Percentiles rank a stretch among this genome's conserved stretches.
phyloP scores from a whole-genome alignment of 92 coral and sea anemone genomes.

The Epizoanthus scotinus region DNA sequence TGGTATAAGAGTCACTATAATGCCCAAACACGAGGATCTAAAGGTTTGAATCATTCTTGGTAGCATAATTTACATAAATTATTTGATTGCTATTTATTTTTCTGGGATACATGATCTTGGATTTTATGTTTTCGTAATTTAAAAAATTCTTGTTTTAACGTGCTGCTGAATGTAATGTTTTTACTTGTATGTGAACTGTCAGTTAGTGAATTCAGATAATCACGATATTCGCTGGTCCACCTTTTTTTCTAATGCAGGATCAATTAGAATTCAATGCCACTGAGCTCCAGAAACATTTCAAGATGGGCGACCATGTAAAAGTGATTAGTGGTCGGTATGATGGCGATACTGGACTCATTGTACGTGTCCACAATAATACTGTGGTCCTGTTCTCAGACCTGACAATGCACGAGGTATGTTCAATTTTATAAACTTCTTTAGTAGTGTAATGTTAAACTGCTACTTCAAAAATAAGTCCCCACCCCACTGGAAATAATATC shows the following conservation, averaged over 20 bases:
- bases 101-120: too few relatives aligned
- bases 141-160: too few relatives aligned
- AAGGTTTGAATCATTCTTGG: conserved; percentile 58
- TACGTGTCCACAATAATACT: conserved; percentile 80
- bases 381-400: conserved; percentile 96
- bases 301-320: conserved; percentile 99
- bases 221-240: neutral
- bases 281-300: conserved; percentile 95
- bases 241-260: conserved; percentile 57
- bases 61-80: too few relatives aligned
- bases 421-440: too few relatives aligned
- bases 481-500: too few relatives aligned
- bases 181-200: neutral
- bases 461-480: too few relatives aligned
- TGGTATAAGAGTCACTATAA: conserved; percentile 85
- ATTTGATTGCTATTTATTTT: too few relatives aligned
- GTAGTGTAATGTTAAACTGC: too few relatives aligned
- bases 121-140: too few relatives aligned
- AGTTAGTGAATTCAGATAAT: neutral
- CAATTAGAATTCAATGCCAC: conserved; percentile 83
- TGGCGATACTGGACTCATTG: conserved; percentile 97
- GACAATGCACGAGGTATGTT: conserved; percentile 93
- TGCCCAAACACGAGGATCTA: conserved; percentile 93
- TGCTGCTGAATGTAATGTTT: too few relatives aligned
- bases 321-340: conserved; percentile 96